Conservation (phyloP, 2,113 vertebrate genomes). For the Daphoenositta chrysoptera region DNA sequence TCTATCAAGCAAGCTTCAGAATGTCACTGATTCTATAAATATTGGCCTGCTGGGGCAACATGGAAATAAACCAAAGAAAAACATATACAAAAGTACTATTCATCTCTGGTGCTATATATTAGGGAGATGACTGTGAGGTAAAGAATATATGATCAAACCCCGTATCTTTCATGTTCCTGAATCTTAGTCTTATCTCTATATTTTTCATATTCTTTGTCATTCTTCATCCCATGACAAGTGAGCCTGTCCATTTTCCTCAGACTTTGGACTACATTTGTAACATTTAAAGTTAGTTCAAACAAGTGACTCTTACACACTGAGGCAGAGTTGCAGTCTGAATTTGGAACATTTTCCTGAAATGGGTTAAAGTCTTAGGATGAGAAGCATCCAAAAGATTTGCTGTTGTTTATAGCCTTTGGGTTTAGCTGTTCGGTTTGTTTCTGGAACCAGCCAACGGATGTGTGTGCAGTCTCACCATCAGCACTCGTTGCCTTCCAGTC, state of each 20-base stretch:
- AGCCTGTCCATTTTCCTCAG: background rate
- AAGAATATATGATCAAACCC: background rate
- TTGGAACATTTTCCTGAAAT: background rate
- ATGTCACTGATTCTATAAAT: background rate
- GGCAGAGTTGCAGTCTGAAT: background rate
- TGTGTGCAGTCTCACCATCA: background rate
- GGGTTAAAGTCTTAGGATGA: background rate
- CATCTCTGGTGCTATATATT: background rate
- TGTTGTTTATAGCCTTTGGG: background rate
- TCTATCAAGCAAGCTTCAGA: background rate
- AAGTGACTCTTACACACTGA: background rate
- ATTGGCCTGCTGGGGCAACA: background rate
- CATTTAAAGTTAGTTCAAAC: background rate
- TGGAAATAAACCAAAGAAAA: background rate
- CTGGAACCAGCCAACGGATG: background rate
- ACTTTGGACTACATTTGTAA: background rate
- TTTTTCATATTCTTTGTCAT: background rate
- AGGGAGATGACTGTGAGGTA: background rate
- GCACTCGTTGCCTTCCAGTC: background rate
- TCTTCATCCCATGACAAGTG: background rate
- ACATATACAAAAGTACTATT: background rate
- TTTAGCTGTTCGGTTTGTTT: conserved; percentile 15
- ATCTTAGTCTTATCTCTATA: background rate
- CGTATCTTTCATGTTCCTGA: background rate
- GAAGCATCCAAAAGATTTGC: background rate